Evolutionary conservation across 2,797 vertebrate genomes (phyloP), one percentile per base, ranked within the genome.

Genomic region (Argyrosomus regius): DNA sequence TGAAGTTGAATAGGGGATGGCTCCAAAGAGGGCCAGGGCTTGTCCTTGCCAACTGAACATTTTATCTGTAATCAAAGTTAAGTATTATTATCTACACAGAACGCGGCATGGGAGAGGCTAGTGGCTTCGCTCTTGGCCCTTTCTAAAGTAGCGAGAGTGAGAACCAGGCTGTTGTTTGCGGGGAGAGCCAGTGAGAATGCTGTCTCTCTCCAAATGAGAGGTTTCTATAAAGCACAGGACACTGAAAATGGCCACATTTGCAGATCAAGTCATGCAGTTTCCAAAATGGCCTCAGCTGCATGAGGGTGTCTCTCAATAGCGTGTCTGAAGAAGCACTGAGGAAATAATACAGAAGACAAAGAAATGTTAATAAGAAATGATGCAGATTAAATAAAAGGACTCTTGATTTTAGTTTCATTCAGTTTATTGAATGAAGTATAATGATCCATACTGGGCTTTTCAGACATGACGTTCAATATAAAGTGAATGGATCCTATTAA

Each of bases 131-230:
- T 84, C 66, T 75, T 84, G 76, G 72, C 59, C 70, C 53, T 76
- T 82, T 78, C 39, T 74, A 49, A 82, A 71, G 59, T 28, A 81
- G 60, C 1, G 26, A 81, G 73, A 90, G 67, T 86, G 86, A 88
- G 80, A 87, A 87, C 73, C 67, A 77, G 49, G 70, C 88, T 83
- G 81, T 73, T 77, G 87, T 88, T 84, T 90, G 79, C 3, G 28
- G 77, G 67, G 69, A 76, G 64, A 77, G 83, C 50, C 77, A 85
- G 65, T 77, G 80, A 86, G 82, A 92, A 87, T 6, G n/a, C 54
- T 46, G 76, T 82, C 75, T 88, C 74, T 86, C 69, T 70, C 72
- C 73, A 93, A 94, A 94, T 93, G 84, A 93, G 72, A 91, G 92
- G 93, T 90, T 93, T 90, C 82, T 81, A n/a, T 73, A 84, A 85